Evolutionary conservation across 2,797 vertebrate genomes (phyloP), one percentile per base, ranked within the genome.

Genomic region (Selene dorsalis): DNA sequence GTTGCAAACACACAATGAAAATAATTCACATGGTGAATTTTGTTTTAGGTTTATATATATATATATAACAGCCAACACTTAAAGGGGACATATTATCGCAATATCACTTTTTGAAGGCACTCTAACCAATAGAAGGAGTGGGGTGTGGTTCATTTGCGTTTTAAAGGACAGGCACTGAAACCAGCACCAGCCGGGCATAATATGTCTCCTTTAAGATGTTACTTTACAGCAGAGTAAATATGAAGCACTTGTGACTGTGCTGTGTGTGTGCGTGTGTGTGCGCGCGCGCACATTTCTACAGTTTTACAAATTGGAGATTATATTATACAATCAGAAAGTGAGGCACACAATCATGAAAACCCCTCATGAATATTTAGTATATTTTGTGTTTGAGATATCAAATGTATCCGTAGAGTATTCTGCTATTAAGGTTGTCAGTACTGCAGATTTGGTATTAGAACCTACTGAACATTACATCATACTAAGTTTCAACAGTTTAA

Each of bases 151-250:
- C n/a, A n/a, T n/a, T n/a, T n/a, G n/a, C n/a, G n/a, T n/a, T n/a
- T n/a, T n/a, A n/a, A n/a, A n/a, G n/a, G n/a, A n/a, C n/a, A n/a
- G n/a, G n/a, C n/a, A n/a, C n/a, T n/a, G n/a, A n/a, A n/a, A n/a
- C n/a, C n/a, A n/a, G n/a, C n/a, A n/a, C n/a, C n/a, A n/a, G n/a
- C n/a, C n/a, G n/a, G n/a, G n/a, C n/a, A n/a, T n/a, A n/a, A n/a
- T n/a, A n/a, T n/a, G n/a, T n/a, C n/a, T n/a, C n/a, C n/a, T n/a
- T n/a, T n/a, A 53, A 58, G 43, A 64, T 53, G 26, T 43, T 67
- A 24, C 28, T 69, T 69, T 69, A 68, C 58, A 79, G 63, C 45
- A 43, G 61, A 67, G 59, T 63, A 56, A 62, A 43, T 67, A 20
- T 48, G 3, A 39, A 57, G 60, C 60, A 66, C 22, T 69, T 71